Conservation (phyloP, 2,113 vertebrate species). For the Galeopterus variegatus region DNA sequence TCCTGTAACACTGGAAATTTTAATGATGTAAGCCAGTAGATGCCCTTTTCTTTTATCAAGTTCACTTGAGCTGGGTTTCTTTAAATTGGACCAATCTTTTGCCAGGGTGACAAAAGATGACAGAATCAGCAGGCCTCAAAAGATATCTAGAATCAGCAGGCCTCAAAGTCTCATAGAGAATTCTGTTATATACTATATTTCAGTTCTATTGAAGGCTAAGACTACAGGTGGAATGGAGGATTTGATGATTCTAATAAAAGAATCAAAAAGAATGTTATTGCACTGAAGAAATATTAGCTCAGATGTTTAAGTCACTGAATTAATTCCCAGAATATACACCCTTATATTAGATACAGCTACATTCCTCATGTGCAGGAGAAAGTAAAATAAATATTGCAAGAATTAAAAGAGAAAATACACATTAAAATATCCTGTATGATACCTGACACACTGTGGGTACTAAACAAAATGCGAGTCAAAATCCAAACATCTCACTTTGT, state of each 20-base stretch:
- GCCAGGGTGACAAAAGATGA: not conserved
- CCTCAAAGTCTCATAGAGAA: not conserved
- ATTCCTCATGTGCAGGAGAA: not conserved
- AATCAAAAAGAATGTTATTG: not conserved
- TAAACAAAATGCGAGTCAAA: slow-evolving; percentile 24
- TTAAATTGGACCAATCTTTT: not conserved
- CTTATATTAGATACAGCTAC: not conserved
- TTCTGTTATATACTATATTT: not conserved
- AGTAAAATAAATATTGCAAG: not conserved
- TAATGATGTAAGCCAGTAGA: not conserved
- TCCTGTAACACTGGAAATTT: not conserved
- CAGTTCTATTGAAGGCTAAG: not conserved
- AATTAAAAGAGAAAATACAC: slow-evolving; percentile 1
- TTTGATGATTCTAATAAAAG: not conserved
- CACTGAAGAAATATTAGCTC: not conserved
- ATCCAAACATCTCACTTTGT: not conserved
- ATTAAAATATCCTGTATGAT: not conserved
- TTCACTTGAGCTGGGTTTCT: not conserved
- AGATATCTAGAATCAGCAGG: not conserved
- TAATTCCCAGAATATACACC: not conserved
- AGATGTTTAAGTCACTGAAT: not conserved
- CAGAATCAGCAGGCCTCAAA: not conserved
- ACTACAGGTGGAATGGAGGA: not conserved
- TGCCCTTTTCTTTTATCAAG: not conserved
- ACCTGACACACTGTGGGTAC: not conserved